Percentiles rank a stretch among this genome's conserved stretches.
Evolutionary conservation across 1,140 invertebrate genomes (phyloP).

Genomic region (Augochlora pura): DNA sequence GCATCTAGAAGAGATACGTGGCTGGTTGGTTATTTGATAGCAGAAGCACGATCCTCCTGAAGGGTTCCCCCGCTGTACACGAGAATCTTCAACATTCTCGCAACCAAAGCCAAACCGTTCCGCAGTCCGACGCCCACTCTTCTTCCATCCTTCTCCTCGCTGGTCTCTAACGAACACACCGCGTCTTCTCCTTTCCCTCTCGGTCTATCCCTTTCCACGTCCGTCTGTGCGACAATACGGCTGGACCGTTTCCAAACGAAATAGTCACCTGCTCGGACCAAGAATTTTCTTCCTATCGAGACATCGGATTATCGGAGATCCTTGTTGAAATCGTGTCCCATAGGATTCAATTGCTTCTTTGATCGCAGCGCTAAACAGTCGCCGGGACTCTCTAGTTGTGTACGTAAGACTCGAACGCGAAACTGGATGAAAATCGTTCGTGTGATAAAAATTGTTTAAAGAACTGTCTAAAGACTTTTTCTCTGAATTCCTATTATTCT

Average conservation of each 20-base stretch:
- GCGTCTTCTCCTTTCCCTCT: background rate
- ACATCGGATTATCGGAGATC: background rate
- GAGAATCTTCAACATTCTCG: conserved; percentile 30
- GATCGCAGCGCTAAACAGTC: background rate
- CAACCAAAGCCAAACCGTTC: conserved; percentile 28
- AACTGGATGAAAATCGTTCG: too few relatives aligned
- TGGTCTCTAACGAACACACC: background rate
- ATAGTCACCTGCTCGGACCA: conserved; percentile 27
- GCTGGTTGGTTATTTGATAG: conserved; percentile 33
- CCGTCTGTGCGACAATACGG: conserved; percentile 28
- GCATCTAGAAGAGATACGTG: conserved; percentile 42
- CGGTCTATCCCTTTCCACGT: conserved; percentile 7
- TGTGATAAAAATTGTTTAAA: too few relatives aligned
- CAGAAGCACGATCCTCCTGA: conserved; percentile 37
- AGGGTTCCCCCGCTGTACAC: conserved; percentile 20
- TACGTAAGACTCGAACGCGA: too few relatives aligned
- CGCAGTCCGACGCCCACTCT: conserved; percentile 34
- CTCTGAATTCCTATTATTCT: too few relatives aligned
- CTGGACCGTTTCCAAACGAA: conserved; percentile 47
- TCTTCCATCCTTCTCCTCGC: conserved; percentile 5
- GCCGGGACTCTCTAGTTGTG: too few relatives aligned
- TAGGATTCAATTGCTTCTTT: background rate
- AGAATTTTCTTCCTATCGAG: conserved; percentile 4
- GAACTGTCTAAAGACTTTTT: too few relatives aligned
- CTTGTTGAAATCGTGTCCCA: background rate